Evolutionary conservation across 2,797 vertebrate genomes (phyloP), one percentile per base, ranked within the genome.

Genomic region (Notamacropus eugenii): DNA sequence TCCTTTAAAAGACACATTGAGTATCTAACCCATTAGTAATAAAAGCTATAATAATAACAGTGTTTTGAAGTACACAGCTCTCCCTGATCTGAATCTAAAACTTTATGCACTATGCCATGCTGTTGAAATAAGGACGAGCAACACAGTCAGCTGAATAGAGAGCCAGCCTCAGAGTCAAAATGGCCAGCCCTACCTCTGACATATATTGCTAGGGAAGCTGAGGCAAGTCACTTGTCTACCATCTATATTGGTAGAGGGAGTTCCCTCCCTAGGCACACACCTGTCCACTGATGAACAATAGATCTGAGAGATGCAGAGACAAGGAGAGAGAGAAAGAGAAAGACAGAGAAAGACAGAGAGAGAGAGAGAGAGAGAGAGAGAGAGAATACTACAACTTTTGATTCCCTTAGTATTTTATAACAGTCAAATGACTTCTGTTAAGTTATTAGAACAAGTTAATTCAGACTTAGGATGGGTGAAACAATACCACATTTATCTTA

Each of bases 341-440:
- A 62, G 34, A 14, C 13, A 19, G 16, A 19, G 16, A 55, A 16
- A 19, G 14, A 16, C 1, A 34, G 24, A 62, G 58, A 62, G 10
- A 34, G 3, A 34, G 31, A 67, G 0, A 34, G 11, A 62, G 1
- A 29, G 10, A 59, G 10, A 12, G 28, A 11, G 11, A 9, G 19
- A 5, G 62, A 34, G 13, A 67, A 16, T 67, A 13, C 34, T 40
- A 40, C 34, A 40, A 74, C 34, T 19, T 74, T 74, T n/a, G 34
- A 74, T 40, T 95, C 97, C 93, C 82, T 4, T 74, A 50, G 19
- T 59, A 55, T 92, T 97, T 98, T 90, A 93, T 92, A 96, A 96
- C 98, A 98, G 94, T 95, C 93, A 95, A 93, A 98, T 98, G 98
- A 92, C 93, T 93, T 95, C 95, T 92, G 95, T 97, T 97, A 98